Base-by-base conservation (phyloP, 2,888 invertebrate species). In the Xiphydria camelus region DNA sequence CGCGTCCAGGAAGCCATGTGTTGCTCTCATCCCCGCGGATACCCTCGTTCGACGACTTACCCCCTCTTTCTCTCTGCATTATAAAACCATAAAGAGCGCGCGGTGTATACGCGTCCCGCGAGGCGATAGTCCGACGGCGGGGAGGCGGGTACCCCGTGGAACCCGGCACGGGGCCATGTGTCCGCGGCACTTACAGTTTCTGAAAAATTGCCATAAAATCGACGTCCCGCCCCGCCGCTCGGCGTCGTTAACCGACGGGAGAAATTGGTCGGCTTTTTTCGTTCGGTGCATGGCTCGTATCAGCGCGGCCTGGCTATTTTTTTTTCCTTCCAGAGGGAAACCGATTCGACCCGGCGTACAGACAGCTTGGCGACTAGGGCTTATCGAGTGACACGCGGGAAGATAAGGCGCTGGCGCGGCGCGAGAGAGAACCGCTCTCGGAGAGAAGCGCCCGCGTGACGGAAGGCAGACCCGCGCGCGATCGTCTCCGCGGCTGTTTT, bases 71-170 rank as follows among this genome's bases (percentile, higher is more conserved):
- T n/a, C n/a, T 63, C 61, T 66, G 59, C 59, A 71, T 72, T 72
- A 72, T 70, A 71, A 72, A 72, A 72, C 71, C 70, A 71, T 72
- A 72, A 71, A 71, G 57, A n/a, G n/a, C n/a, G n/a, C n/a, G n/a
- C n/a, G n/a, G n/a, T n/a, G n/a, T 59, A 62, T 43, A 53, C 14
- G 15, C 15, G 15, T 12, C 29, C 29, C 29, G n/a, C n/a, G n/a
- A n/a, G n/a, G n/a, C n/a, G n/a, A 29, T 29, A 29, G 29, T 15
- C 15, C 12, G 29, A 29, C 12, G 15, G 15, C 26, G 29, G 15
- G 12, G 15, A 15, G 29, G 12, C 15, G 15, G 6, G 14, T 29
- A 29, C 29, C 29, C 29, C 29, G 29, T 29, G 29, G 15, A 42
- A n/a, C n/a, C 45, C 40, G 43, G 14, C 31, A 37, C n/a, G n/a